Evolutionary conservation across 1,140 invertebrate genomes (phyloP).

Genomic region (Pseudomyrmex concolor): DNA sequence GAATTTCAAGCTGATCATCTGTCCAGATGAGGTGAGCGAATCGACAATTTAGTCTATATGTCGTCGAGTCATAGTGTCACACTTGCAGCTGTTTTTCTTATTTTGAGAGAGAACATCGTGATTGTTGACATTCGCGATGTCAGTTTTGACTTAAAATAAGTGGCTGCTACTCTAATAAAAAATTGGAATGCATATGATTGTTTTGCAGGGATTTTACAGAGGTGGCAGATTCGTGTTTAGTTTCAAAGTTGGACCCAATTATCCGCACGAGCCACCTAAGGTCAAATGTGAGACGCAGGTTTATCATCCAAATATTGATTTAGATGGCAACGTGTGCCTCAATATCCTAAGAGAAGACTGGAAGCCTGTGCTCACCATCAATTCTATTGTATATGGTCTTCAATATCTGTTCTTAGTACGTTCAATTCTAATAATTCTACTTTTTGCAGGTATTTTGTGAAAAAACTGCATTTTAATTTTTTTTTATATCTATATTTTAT

Average conservation of each 20-base stretch:
- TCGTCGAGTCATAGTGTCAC: background rate
- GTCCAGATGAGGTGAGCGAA: constrained; percentile 94
- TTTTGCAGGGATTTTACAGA: constrained; percentile 95
- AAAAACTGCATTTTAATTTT: background rate
- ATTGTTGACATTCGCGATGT: too few species aligned
- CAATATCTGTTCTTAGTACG: constrained; percentile 98
- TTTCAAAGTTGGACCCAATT: constrained; percentile 98
- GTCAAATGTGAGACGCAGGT: constrained; percentile 97
- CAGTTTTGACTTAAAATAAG: too few species aligned
- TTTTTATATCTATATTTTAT: constrained; percentile 4
- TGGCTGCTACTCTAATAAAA: background rate
- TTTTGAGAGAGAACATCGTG: too few species aligned
- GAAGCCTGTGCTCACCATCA: constrained; percentile 99
- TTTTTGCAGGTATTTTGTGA: background rate
- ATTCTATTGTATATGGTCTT: constrained; percentile 98
- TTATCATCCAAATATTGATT: constrained; percentile 98
- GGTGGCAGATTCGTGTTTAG: constrained; percentile 97
- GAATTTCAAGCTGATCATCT: constrained; percentile 98
- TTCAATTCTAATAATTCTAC: constrained; percentile 54
- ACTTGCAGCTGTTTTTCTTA: background rate
- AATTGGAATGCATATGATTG: background rate
- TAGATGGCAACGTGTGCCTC: constrained; percentile 97
- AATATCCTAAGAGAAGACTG: constrained; percentile 99
- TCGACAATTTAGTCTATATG: too few species aligned
- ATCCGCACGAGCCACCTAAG: constrained; percentile 98